Base-by-base conservation (phyloP, 2,113 vertebrate species). In the Cariama cristata region DNA sequence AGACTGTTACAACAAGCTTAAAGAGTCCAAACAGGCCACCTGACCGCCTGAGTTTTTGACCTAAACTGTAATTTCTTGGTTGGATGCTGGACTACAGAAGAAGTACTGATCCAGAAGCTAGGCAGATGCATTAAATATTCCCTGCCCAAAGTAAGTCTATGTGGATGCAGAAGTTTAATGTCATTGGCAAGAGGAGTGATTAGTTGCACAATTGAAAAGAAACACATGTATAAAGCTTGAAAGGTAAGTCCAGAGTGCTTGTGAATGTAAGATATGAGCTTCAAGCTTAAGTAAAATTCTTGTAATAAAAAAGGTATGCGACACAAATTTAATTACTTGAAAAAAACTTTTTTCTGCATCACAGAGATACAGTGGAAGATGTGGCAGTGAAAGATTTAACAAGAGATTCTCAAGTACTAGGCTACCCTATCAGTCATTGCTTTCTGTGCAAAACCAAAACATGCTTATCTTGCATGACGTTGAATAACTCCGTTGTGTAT, bases 211-310 rank as follows among this genome's bases (percentile, higher is more conserved):
- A 11, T 44, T 71, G 27, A 85, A 92, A 82, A 27, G 26, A 63
- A 86, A 69, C 1, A 69, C 1, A 0, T 0, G 0, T 47, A 2
- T 68, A 63, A 71, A 85, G 4, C 50, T 74, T 87, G 68, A 71
- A 63, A 66, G 32, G 17, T 14, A 42, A 50, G 26, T 84, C 26
- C 17, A 26, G 15, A 63, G 42, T 66, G 20, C 68, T 89, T 66
- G 23, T 56, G 73, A 69, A 33, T 74, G 1, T 56, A 53, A 81
- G 35, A 4, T 17, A 26, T 52, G 26, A 82, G 5, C 33, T 66
- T 73, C 35, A 86, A 56, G 45, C 16, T 53, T 38, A 84, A 84
- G 27, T 58, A 59, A 77, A 71, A 84, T 53, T 80, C 7, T 63
- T 67, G 33, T 74, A 52, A 44, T n/a, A 38, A 18, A 69, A 55